phyloP scores from a whole-genome alignment of 2,888 invertebrate genomes.

The Caenorhabditis afra region DNA sequence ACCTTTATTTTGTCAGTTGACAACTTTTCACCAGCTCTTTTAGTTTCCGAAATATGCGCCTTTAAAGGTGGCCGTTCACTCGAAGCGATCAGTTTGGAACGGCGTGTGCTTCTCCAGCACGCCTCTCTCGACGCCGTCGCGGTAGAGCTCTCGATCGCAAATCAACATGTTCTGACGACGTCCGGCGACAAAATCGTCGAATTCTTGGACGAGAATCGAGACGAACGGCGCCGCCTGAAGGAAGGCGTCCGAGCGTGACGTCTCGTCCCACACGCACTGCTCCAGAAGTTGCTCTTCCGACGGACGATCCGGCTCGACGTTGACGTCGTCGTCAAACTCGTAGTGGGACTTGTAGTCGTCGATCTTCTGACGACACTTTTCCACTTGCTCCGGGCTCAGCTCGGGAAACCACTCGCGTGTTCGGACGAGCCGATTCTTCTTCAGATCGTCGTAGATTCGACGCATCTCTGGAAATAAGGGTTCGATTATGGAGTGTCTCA shows the following conservation, averaged over 20 bases:
- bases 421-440: constrained; percentile 47
- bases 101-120: constrained; percentile 22
- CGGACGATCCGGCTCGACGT: constrained; percentile 21
- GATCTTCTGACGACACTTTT: constrained; percentile 49
- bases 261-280: constrained; percentile 68
- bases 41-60: too few relatives aligned
- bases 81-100: too few relatives aligned
- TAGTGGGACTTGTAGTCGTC: constrained; percentile 62
- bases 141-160: constrained; percentile 62
- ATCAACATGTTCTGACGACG: constrained; percentile 67
- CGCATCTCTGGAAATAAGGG: constrained; percentile 56
- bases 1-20: too few relatives aligned
- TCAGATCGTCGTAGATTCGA: constrained; percentile 63
- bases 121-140: constrained; percentile 28
- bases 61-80: too few relatives aligned
- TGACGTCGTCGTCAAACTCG: constrained; percentile 57
- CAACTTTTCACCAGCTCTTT: too few relatives aligned
- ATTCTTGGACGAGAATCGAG: constrained; percentile 45
- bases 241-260: constrained; percentile 59
- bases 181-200: constrained; percentile 64
- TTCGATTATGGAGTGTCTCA: neutral
- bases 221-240: constrained; percentile 54
- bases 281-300: constrained; percentile 39
- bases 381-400: constrained; percentile 42
- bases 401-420: constrained; percentile 72